phyloP scores from a whole-genome alignment of 2,888 invertebrate genomes.

The Junonia oenone region DNA sequence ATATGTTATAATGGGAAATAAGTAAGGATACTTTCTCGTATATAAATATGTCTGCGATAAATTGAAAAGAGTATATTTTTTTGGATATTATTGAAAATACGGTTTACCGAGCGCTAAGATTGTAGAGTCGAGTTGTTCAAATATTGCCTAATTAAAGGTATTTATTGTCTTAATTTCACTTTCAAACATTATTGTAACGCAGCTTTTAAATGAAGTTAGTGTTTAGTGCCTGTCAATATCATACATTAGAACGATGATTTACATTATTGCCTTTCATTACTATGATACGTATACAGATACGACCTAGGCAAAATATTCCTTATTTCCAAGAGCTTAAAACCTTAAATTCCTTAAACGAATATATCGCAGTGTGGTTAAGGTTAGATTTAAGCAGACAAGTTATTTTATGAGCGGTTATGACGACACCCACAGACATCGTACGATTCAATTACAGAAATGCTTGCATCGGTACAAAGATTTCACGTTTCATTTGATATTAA shows the following conservation, averaged over 20 bases:
- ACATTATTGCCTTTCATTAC: not conserved
- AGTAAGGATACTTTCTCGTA: not conserved
- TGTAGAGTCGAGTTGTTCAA: too few species aligned
- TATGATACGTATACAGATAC: not conserved
- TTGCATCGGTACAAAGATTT: constrained; percentile 5
- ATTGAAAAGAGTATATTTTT: too few species aligned
- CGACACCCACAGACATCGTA: constrained; percentile 43
- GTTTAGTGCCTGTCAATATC: too few species aligned
- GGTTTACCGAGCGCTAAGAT: too few species aligned
- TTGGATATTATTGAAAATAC: too few species aligned
- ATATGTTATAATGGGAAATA: not conserved
- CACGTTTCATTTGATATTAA: constrained; percentile 1
- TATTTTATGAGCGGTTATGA: constrained; percentile 42
- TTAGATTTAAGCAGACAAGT: constrained; percentile 23
- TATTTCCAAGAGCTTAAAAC: not conserved
- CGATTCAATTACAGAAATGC: constrained; percentile 45
- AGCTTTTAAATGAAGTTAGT: too few species aligned
- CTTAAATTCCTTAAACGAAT: not conserved
- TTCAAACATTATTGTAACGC: too few species aligned
- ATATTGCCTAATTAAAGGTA: too few species aligned
- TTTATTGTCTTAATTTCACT: too few species aligned
- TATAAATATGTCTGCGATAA: too few species aligned
- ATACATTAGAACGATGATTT: not conserved
- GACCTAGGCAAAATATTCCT: not conserved
- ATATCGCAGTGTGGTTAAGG: constrained; percentile 10